Evolutionary conservation across 2,888 invertebrate species (phyloP).

Genomic region (Thymelicus acteon): DNA sequence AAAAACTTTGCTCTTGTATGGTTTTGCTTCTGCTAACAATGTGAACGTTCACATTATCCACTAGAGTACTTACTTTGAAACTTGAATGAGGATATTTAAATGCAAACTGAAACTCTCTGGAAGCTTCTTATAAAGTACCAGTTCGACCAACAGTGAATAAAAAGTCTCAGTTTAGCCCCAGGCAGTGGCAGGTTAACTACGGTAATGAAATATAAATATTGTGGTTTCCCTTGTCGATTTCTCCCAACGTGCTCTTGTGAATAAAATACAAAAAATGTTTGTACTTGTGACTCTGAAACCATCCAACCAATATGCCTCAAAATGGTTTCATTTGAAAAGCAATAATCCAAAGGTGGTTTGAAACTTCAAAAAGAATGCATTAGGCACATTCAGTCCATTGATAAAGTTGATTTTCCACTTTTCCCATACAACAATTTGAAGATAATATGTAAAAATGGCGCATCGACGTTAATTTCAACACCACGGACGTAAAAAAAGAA

Average conservation of each 20-base stretch:
- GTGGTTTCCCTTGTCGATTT: slow-evolving; percentile 4
- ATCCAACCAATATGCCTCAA: no score
- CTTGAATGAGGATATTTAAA: slow-evolving; percentile 5
- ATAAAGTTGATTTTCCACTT: no score
- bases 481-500: no score
- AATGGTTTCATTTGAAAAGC: no score
- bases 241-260: not conserved
- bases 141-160: not conserved
- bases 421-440: no score
- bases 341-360: no score
- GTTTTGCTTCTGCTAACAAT: slow-evolving; percentile 15
- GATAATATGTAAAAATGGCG: no score
- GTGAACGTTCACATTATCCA: slow-evolving; percentile 23
- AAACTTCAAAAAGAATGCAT: no score
- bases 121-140: not conserved
- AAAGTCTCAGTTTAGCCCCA: not conserved
- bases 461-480: no score
- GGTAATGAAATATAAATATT: not conserved
- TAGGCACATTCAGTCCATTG: no score
- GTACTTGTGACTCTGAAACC: not conserved
- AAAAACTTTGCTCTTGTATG: slow-evolving; percentile 22
- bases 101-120: slow-evolving; percentile 4
- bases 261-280: not conserved
- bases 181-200: not conserved
- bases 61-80: slow-evolving; percentile 16